phyloP scores from a whole-genome alignment of 2,888 invertebrate species.

The Seladonia tumulorum region DNA sequence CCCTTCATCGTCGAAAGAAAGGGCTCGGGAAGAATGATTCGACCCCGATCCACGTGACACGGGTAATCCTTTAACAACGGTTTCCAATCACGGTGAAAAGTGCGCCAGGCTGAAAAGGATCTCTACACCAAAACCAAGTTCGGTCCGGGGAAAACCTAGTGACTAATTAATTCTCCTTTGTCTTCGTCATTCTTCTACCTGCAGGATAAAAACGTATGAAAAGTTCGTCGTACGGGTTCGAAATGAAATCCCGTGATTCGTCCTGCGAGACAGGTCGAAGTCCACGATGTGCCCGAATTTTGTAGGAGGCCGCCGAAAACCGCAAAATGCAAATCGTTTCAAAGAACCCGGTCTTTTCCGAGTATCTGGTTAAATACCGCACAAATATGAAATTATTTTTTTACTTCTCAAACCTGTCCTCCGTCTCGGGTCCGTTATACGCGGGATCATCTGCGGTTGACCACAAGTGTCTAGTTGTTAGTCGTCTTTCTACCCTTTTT shows the following conservation, averaged over 20 bases:
- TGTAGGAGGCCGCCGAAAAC: background rate
- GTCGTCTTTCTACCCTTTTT: background rate
- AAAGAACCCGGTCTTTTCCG: background rate
- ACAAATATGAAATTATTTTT: background rate
- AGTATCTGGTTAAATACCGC: background rate
- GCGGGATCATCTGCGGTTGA: background rate
- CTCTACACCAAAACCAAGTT: slow-evolving; percentile 68
- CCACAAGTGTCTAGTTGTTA: background rate
- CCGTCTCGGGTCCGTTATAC: background rate
- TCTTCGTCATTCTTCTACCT: too few relatives aligned
- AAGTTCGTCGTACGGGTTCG: slow-evolving; percentile 31
- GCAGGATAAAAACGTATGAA: background rate
- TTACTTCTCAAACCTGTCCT: background rate
- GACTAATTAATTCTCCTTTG: slow-evolving; percentile 21
- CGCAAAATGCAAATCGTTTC: slow-evolving; percentile 37
- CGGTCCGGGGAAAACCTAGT: slow-evolving; percentile 63
- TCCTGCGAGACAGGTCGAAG: slow-evolving; percentile 35
- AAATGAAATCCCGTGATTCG: slow-evolving; percentile 40
- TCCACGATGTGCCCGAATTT: slow-evolving; percentile 19
- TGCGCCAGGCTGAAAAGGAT: slow-evolving; percentile 23
- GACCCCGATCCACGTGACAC: background rate
- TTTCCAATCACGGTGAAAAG: background rate
- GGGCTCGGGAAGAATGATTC: background rate
- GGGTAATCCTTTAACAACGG: slow-evolving; percentile 21
- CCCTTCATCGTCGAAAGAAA: background rate